A percentile compares a stretch with the other conserved stretches of the same genome.
Evolutionary conservation across 92 coral and sea anemone genomes (phyloP).

Genomic region (Diadumene lineata): DNA sequence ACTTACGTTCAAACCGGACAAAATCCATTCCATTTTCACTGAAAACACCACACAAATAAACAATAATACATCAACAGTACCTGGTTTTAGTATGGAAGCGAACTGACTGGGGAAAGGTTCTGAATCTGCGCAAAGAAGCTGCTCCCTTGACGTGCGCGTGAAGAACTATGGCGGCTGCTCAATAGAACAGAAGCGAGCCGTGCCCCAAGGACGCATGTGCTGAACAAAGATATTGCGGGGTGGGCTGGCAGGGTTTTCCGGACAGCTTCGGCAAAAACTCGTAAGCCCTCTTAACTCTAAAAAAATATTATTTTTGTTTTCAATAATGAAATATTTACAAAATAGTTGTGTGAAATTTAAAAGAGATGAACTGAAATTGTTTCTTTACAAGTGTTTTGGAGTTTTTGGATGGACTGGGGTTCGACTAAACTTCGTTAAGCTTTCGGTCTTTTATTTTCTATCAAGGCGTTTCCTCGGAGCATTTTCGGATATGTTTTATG

Average conservation of each 20-base stretch:
- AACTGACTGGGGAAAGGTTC: conserved; percentile 88
- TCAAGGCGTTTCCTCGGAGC: not conserved
- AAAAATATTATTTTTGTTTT: too few species aligned
- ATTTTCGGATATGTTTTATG: not conserved
- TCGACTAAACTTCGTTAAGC: too few species aligned
- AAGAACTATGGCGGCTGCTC: conserved; percentile 99
- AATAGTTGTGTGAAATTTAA: too few species aligned
- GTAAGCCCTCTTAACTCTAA: too few species aligned
- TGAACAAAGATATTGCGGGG: conserved; percentile 60
- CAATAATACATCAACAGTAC: conserved; percentile 77
- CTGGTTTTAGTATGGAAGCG: conserved; percentile 87
- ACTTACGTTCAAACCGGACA: conserved; percentile 65
- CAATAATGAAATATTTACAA: too few species aligned
- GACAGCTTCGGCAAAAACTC: not conserved
- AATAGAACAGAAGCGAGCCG: conserved; percentile 75
- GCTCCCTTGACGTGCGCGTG: conserved; percentile 99
- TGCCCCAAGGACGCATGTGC: conserved; percentile 88
- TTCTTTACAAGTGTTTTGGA: too few species aligned
- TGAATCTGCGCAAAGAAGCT: conserved; percentile 99
- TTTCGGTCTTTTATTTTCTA: not conserved
- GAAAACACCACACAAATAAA: conserved; percentile 61
- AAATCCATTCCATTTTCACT: conserved; percentile 61
- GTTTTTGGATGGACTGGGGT: too few species aligned
- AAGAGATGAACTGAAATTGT: too few species aligned
- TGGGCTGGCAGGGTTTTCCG: conserved; percentile 36